These are phyloP conservation scores for Tetramorium simillimum DNA, from an alignment of 1,140 invertebrate species.

Conservation along the genomic window DNA sequence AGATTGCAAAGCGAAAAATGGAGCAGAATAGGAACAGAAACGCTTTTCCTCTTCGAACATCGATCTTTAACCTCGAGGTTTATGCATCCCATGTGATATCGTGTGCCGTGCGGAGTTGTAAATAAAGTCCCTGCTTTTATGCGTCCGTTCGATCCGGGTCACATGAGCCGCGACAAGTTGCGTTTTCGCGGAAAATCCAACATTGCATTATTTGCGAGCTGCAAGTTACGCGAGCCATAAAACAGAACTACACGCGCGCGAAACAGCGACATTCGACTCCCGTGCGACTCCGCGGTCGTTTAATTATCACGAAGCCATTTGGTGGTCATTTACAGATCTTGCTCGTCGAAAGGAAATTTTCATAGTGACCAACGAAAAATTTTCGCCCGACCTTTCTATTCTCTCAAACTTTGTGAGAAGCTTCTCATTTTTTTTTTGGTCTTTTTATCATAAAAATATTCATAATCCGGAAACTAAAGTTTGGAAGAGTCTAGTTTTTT, in stretches of 20 bases:
- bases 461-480: background rate
- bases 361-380: background rate
- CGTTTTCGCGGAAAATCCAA: slow-evolving; percentile 31
- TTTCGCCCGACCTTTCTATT: background rate
- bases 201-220: slow-evolving; percentile 28
- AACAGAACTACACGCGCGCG: slow-evolving; percentile 11
- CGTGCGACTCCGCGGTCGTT: background rate
- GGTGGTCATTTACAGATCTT: background rate
- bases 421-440: background rate
- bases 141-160: slow-evolving; percentile 36
- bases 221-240: slow-evolving; percentile 30
- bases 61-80: slow-evolving; percentile 57
- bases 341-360: slow-evolving; percentile 18
- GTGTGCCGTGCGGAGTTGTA: slow-evolving; percentile 36
- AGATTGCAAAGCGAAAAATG: slow-evolving; percentile 20
- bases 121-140: slow-evolving; percentile 60
- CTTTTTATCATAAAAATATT: background rate
- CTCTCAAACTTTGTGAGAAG: background rate
- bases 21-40: slow-evolving; percentile 24
- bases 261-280: slow-evolving; percentile 12
- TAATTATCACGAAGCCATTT: slow-evolving; percentile 28
- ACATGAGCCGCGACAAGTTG: slow-evolving; percentile 27
- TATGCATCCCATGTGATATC: slow-evolving; percentile 57
- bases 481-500: background rate
- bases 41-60: slow-evolving; percentile 43